Evolutionary conservation across 92 coral and sea anemone genomes (phyloP).

Genomic region (Epizoanthus rinbou): DNA sequence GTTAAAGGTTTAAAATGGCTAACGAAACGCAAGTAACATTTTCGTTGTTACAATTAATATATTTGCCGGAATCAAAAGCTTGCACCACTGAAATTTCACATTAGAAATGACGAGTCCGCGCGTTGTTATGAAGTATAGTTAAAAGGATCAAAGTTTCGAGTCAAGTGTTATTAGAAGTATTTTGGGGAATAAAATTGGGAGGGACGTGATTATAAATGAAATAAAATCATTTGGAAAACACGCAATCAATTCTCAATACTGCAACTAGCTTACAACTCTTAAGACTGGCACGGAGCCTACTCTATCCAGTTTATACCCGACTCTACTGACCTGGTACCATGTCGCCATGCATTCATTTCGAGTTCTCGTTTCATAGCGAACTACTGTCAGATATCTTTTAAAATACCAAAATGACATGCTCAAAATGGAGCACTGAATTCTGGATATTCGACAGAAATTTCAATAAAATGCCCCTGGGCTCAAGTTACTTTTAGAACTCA

Average conservation of each 20-base stretch:
- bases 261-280: too few species aligned
- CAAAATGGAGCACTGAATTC: too few species aligned
- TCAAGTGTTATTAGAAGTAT: neutral
- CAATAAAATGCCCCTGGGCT: neutral
- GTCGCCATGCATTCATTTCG: neutral
- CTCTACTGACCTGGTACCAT: neutral
- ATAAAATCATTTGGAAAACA: constrained; percentile 14
- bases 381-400: neutral
- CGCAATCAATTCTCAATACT: neutral
- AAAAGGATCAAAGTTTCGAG: neutral
- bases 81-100: neutral
- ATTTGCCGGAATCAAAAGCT: too few species aligned
- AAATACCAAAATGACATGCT: neutral
- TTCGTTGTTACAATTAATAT: too few species aligned
- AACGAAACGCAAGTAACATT: too few species aligned
- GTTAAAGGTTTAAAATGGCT: too few species aligned
- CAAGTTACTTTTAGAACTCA: neutral
- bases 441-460: neutral
- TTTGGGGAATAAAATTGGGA: neutral
- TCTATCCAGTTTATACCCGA: neutral
- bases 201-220: neutral
- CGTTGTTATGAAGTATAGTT: neutral
- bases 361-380: neutral
- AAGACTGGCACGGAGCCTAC: neutral
- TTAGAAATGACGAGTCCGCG: neutral